Evolutionary conservation across 2,888 invertebrate genomes (phyloP).

Genomic region (Drosophila rubida): DNA sequence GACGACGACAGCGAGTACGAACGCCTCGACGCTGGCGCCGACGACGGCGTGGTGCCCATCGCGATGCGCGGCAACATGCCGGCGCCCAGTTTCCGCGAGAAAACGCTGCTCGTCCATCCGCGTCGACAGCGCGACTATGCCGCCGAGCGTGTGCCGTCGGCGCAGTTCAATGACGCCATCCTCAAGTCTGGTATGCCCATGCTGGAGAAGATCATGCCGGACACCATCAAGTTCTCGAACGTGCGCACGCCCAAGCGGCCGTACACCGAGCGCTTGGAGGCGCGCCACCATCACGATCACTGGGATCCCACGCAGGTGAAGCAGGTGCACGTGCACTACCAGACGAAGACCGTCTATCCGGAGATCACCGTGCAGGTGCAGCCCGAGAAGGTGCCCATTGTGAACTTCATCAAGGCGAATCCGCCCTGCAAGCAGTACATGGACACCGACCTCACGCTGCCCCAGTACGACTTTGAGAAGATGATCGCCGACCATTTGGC

Average conservation of each 20-base stretch:
- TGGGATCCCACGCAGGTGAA: conserved; percentile 80
- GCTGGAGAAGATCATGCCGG: conserved; percentile 65
- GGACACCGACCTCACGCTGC: conserved; percentile 69
- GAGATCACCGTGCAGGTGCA: conserved; percentile 56
- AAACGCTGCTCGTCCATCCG: conserved; percentile 80
- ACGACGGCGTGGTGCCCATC: conserved; percentile 27
- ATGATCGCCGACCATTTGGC: conserved; percentile 65
- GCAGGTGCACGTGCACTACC: conserved; percentile 79
- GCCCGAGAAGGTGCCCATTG: conserved; percentile 41
- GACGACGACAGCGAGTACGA: neutral
- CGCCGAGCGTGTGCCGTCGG: conserved; percentile 68
- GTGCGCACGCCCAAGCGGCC: conserved; percentile 69
- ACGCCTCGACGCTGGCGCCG: conserved; percentile 32
- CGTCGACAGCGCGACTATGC: conserved; percentile 75
- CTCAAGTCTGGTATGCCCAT: conserved; percentile 60
- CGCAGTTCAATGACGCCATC: conserved; percentile 67
- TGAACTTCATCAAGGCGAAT: conserved; percentile 71
- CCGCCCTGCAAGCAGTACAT: conserved; percentile 71
- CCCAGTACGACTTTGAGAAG: conserved; percentile 62
- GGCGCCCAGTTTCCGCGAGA: conserved; percentile 80
- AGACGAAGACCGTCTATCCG: conserved; percentile 70
- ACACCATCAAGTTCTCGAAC: conserved; percentile 69
- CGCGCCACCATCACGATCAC: conserved; percentile 84
- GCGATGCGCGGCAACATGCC: conserved; percentile 81
- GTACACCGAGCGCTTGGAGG: conserved; percentile 74